Evolutionary conservation across 2,888 invertebrate species (phyloP).

Genomic region (Argyresthia albistria): DNA sequence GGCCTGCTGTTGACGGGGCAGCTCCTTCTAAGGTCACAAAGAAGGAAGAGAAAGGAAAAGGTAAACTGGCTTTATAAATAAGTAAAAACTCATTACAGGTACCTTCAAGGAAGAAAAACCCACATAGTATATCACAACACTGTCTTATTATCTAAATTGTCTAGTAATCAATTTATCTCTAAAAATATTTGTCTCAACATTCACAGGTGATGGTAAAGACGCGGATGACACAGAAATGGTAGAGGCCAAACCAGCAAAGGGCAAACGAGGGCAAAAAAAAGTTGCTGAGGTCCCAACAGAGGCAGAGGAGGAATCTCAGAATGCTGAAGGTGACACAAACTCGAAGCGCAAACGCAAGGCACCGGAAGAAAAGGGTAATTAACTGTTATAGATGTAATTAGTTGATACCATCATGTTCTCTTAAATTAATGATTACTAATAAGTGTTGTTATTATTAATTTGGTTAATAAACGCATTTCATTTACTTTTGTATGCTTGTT

Average conservation of each 20-base stretch:
- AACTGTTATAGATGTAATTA: slow-evolving; percentile 17
- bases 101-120: neutral
- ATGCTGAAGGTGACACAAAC: slow-evolving; percentile 33
- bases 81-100: neutral
- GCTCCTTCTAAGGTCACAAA: slow-evolving; percentile 23
- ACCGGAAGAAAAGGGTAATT: slow-evolving; percentile 61
- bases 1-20: slow-evolving; percentile 26
- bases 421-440: slow-evolving; percentile 41
- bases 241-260: slow-evolving; percentile 36
- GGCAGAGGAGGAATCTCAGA: slow-evolving; percentile 31
- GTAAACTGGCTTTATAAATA: slow-evolving; percentile 1
- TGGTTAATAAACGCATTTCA: slow-evolving; percentile 55
- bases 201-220: slow-evolving; percentile 36
- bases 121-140: too few species aligned
- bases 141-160: too few species aligned
- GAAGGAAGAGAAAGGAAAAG: slow-evolving; percentile 9
- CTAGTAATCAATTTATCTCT: too few species aligned
- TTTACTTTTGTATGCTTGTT: slow-evolving; percentile 40
- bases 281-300: slow-evolving; percentile 26
- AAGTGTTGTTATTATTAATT: slow-evolving; percentile 33
- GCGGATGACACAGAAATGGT: slow-evolving; percentile 31
- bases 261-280: slow-evolving; percentile 48
- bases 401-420: slow-evolving; percentile 12
- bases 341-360: slow-evolving; percentile 51
- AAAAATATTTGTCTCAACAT: neutral